Conservation (phyloP, 2,113 vertebrate genomes). For the Hemibagrus wyckioides region DNA sequence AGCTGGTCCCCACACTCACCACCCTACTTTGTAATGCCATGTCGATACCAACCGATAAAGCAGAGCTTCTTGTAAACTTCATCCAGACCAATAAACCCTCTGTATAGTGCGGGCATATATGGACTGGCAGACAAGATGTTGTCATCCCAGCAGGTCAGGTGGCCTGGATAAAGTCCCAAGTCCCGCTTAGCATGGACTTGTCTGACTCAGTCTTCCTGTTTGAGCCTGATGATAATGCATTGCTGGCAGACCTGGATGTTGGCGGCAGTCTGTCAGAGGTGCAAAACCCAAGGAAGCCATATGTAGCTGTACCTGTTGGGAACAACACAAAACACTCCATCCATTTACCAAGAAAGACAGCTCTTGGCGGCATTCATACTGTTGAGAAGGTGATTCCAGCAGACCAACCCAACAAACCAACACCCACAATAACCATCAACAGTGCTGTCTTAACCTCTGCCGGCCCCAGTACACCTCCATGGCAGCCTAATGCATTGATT, state of each 20-base stretch:
- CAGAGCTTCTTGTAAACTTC: constrained; percentile 23
- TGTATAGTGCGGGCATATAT: background rate
- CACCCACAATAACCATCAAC: background rate
- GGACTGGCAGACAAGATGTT: background rate
- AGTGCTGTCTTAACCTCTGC: background rate
- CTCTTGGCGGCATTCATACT: background rate
- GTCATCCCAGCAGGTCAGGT: constrained; percentile 16
- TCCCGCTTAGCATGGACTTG: background rate
- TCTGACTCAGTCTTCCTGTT: background rate
- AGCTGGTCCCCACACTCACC: background rate
- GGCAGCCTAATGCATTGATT: constrained; percentile 11
- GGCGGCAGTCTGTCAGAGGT: constrained; percentile 38
- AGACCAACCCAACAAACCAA: background rate
- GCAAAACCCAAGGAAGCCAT: constrained; percentile 14
- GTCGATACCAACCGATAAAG: background rate
- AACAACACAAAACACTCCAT: constrained; percentile 18
- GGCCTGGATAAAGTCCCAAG: constrained; percentile 18
- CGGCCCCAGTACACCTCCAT: background rate
- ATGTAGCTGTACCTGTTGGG: constrained; percentile 3
- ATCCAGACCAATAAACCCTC: constrained; percentile 10
- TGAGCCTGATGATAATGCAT: too few species aligned
- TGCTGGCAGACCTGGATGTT: constrained; percentile 23
- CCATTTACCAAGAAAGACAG: constrained; percentile 7
- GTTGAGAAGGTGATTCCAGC: background rate
- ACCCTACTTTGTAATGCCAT: background rate